Evolutionary conservation across 1,140 invertebrate genomes (phyloP).

Genomic region (Hycleus cichorii): DNA sequence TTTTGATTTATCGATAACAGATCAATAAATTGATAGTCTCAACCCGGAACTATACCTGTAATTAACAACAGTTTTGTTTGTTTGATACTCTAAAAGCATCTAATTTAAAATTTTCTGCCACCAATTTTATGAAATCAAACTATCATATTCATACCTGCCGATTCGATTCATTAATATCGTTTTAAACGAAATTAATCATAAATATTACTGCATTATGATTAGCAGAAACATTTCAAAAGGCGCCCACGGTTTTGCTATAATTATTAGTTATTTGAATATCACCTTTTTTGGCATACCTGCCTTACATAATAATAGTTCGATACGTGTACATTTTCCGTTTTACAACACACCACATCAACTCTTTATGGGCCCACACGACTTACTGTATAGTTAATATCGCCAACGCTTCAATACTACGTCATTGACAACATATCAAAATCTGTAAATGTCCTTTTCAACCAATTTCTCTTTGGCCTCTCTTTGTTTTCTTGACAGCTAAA

Average conservation of each 20-base stretch:
- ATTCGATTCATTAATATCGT: constrained; percentile 4
- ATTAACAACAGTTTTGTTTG: too few species aligned
- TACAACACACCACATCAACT: constrained; percentile 23
- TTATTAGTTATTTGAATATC: constrained; percentile 31
- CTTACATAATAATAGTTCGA: constrained; percentile 29
- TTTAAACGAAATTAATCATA: constrained; percentile 9
- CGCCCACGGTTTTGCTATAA: constrained; percentile 25
- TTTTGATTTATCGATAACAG: too few species aligned
- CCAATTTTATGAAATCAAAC: too few species aligned
- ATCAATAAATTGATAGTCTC: too few species aligned
- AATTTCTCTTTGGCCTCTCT: too few species aligned
- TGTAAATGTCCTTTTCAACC: neutral
- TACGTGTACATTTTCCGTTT: constrained; percentile 18
- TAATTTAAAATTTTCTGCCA: too few species aligned
- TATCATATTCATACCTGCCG: too few species aligned
- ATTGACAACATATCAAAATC: constrained; percentile 26
- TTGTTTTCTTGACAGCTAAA: too few species aligned
- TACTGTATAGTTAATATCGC: constrained; percentile 12
- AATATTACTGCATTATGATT: neutral
- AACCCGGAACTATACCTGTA: too few species aligned
- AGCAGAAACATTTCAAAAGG: constrained; percentile 8
- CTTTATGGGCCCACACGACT: constrained; percentile 25
- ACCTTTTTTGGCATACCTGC: constrained; percentile 20
- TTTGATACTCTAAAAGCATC: too few species aligned
- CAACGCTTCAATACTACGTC: constrained; percentile 22